A percentile compares a stretch with the other conserved stretches of the same genome.
These are phyloP conservation scores for Steromphala cineraria DNA, from an alignment of 2,888 invertebrate species.

Conservation along the genomic window DNA sequence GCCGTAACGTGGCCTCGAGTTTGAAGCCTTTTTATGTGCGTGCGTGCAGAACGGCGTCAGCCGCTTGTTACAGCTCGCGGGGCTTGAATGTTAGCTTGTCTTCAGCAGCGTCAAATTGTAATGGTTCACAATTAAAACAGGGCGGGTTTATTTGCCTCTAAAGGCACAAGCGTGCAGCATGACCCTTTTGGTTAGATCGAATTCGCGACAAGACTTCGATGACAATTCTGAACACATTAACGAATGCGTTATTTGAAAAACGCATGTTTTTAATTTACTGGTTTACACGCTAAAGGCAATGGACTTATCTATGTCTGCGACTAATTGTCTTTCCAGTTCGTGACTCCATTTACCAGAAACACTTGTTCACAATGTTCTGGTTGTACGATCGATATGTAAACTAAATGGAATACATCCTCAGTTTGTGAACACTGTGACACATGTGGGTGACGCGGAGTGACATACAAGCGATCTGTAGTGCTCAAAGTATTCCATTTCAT, in stretches of 20 bases:
- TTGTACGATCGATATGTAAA: neutral
- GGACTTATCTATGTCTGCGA: neutral
- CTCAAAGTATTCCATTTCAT: too few species aligned
- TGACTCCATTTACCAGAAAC: neutral
- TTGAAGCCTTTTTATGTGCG: neutral
- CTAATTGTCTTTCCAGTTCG: neutral
- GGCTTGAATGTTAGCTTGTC: neutral
- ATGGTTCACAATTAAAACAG: neutral
- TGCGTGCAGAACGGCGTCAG: neutral
- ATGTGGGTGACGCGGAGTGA: too few species aligned
- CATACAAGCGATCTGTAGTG: too few species aligned
- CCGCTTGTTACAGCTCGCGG: neutral
- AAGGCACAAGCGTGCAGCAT: neutral
- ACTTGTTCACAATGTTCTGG: neutral
- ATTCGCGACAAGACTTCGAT: neutral
- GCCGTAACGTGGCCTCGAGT: neutral
- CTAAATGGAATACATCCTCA: neutral
- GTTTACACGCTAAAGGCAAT: neutral
- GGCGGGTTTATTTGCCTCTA: neutral
- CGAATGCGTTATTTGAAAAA: neutral
- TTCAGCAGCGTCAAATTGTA: neutral
- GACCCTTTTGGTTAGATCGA: neutral
- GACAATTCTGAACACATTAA: neutral
- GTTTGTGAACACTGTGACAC: too few species aligned
- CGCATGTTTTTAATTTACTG: neutral